These are phyloP conservation scores for Pachypsylla venusta DNA, from an alignment of 1,140 invertebrate species.

Conservation along the genomic window DNA sequence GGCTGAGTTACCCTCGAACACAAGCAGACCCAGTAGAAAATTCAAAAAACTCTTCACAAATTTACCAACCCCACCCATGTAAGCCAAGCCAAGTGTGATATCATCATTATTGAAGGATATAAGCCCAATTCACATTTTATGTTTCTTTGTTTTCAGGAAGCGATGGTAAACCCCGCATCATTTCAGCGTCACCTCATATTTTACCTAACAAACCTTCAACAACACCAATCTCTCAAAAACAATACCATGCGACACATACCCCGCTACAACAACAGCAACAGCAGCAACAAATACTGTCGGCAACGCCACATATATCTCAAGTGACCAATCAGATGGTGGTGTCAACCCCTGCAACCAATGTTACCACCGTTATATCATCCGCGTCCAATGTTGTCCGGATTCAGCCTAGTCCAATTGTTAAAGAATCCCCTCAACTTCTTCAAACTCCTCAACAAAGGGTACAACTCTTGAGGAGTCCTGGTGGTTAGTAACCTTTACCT, in stretches of 20 bases:
- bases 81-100: no score
- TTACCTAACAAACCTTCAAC: conserved; percentile 31
- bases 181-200: conserved; percentile 39
- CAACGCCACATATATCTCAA: neutral
- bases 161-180: conserved; percentile 54
- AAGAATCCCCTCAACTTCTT: conserved; percentile 9
- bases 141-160: conserved; percentile 26
- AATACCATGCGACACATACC: neutral
- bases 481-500: conserved; percentile 48
- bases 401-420: neutral
- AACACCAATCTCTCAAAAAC: neutral
- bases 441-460: conserved; percentile 49
- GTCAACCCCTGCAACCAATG: neutral
- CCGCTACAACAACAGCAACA: no score
- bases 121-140: no score
- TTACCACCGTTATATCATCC: conserved; percentile 14
- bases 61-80: no score
- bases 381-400: neutral
- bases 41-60: no score
- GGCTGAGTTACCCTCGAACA: no score
- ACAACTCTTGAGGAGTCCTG: conserved; percentile 74
- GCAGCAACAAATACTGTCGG: conserved; percentile 29
- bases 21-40: no score
- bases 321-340: neutral
- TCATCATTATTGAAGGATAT: no score